phyloP scores from a whole-genome alignment of 2,888 invertebrate species.

The Megaustenia siamemsis region DNA sequence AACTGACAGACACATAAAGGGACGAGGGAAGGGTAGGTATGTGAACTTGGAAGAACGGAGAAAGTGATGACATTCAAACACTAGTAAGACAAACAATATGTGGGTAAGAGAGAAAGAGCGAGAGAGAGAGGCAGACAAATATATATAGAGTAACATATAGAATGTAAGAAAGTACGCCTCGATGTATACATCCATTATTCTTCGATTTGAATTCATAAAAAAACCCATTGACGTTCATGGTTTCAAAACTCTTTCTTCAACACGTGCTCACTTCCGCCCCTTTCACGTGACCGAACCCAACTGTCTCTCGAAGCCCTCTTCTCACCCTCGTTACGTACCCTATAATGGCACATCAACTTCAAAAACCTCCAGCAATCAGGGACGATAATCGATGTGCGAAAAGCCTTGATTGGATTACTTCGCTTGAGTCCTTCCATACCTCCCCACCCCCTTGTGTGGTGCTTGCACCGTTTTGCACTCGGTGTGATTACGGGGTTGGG shows the following conservation, averaged over 20 bases:
- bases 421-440: conserved; percentile 17
- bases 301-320: conserved; percentile 7
- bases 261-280: not conserved
- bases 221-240: not conserved
- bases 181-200: too few species aligned
- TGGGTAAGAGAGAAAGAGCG: not conserved
- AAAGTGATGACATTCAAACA: too few species aligned
- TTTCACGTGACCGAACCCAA: not conserved
- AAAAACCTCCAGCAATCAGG: conserved; percentile 42
- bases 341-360: conserved; percentile 40
- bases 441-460: not conserved
- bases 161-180: not conserved
- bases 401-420: conserved; percentile 47
- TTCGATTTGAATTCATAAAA: not conserved
- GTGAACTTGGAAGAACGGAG: too few species aligned
- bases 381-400: conserved; percentile 48
- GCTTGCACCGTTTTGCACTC: conserved; percentile 44
- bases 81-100: too few species aligned
- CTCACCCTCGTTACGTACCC: conserved; percentile 36
- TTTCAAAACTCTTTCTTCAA: not conserved
- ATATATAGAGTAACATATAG: not conserved
- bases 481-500: conserved; percentile 35
- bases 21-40: too few species aligned
- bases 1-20: too few species aligned
- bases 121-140: not conserved